A percentile compares a stretch with the other conserved stretches of the same genome.
Conservation (phyloP, 2,113 vertebrate genomes). For the Pachyramphus minor region DNA sequence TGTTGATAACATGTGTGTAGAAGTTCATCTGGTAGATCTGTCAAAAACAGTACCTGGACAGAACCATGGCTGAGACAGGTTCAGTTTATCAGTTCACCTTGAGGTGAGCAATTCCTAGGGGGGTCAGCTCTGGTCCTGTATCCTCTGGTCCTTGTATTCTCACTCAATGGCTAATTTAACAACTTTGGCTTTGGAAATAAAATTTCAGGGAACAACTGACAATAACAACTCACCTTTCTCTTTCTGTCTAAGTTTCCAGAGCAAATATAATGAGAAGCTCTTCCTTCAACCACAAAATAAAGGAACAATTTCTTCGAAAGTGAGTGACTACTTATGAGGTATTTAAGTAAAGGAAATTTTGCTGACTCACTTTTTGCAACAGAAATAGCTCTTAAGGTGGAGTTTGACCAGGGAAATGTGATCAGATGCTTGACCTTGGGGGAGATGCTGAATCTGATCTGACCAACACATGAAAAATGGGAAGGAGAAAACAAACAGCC, state of each 20-base stretch:
- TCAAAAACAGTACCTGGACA: not conserved
- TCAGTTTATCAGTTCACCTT: not conserved
- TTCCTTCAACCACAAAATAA: not conserved
- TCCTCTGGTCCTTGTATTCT: not conserved
- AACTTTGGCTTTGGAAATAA: not conserved
- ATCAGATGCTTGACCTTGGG: not conserved
- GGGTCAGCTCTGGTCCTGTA: not conserved
- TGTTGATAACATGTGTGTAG: fast-evolving
- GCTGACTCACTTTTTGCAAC: not conserved
- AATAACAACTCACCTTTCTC: not conserved
- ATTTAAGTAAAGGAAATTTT: not conserved
- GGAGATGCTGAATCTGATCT: not conserved
- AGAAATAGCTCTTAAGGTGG: not conserved
- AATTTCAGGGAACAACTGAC: not conserved
- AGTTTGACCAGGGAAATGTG: not conserved
- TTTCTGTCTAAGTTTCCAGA: not conserved
- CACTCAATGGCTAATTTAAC: not conserved
- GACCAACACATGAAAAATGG: not conserved
- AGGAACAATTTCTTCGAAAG: not conserved
- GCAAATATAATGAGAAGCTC: not conserved
- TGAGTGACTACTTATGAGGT: not conserved
- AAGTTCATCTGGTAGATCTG: not conserved
- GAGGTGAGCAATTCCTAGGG: not conserved
- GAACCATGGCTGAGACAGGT: not conserved
- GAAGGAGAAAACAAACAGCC: not conserved